Conservation (phyloP, 2,113 vertebrate species). For the Bufo bufo region DNA sequence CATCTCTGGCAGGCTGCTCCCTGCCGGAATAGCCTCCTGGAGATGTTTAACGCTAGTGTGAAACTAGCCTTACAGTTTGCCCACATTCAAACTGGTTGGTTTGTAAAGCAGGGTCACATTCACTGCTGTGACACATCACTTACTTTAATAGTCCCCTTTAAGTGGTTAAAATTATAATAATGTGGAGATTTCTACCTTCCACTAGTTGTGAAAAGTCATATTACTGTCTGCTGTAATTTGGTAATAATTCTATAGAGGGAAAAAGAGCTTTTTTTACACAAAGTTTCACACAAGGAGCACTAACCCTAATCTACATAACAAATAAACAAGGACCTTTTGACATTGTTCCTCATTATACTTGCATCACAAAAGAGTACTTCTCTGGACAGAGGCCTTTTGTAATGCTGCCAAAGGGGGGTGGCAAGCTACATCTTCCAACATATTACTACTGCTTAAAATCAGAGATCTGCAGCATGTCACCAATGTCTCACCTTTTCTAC, state of each 20-base stretch:
- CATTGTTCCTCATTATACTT: constrained; percentile 43
- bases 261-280: constrained; percentile 15
- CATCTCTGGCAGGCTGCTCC: too few relatives aligned
- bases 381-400: constrained; percentile 34
- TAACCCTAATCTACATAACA: constrained; percentile 47
- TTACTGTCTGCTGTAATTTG: not conserved
- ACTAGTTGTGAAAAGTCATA: not conserved
- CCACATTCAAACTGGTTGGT: too few relatives aligned
- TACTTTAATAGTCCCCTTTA: too few relatives aligned
- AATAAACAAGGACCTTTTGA: constrained; percentile 42
- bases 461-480: not conserved
- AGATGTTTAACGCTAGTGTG: too few relatives aligned
- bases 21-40: too few relatives aligned
- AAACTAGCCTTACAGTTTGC: too few relatives aligned
- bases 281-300: constrained; percentile 19
- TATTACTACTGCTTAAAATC: not conserved
- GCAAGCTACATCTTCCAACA: not conserved
- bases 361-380: constrained; percentile 26
- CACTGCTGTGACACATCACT: too few relatives aligned
- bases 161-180: not conserved
- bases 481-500: not conserved
- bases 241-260: constrained; percentile 8
- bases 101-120: too few relatives aligned
- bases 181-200: not conserved
- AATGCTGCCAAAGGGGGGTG: not conserved